Evolutionary conservation across 2,113 vertebrate genomes (phyloP), one percentile per base, ranked within the genome.

Genomic region (Trematocara stigmaticum): DNA sequence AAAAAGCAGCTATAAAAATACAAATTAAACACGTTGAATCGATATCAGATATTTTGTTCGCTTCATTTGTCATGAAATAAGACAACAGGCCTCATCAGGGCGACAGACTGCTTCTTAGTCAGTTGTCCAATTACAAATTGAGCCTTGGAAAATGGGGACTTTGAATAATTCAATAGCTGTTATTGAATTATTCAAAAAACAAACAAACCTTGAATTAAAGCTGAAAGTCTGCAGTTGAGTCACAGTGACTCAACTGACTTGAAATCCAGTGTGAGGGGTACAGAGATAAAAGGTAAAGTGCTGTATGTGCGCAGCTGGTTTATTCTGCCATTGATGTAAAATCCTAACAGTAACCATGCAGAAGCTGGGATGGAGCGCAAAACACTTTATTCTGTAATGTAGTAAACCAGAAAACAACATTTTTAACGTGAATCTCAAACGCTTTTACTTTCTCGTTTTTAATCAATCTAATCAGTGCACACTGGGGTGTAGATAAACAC

Each of bases 361-460:
- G 40, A 26, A 26, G 66, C 66, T 13, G 61, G 10, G 61, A 0
- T 42, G 64, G 1, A 66, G 61, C 35, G n/a, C 34, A 66, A 66
- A 66, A 66, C 61, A 29, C 26, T 18, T 10, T 15, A 66, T 64
- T 64, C 3, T 64, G 59, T 7, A 64, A 64, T 11, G 16, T 11
- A 35, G 31, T 35, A 64, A 66, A 40, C 4, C 18, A 20, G 34
- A 40, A 66, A 40, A 66, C 16, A 38, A 64, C 18, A 66, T 35
- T 66, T 66, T 38, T 12, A 66, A 64, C 16, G 10, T 66, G 18
- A 40, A 66, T 20, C 61, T 66, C 10, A 66, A 66, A 66, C 0
- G 34, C 0, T 66, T 66, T 20, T 0, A 7, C 31, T 12, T 0
- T 38, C 10, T 11, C 31, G 31, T 66, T 66, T 59, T 61, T n/a